Evolutionary conservation across 2,113 vertebrate genomes (phyloP).

Genomic region (Pomatostomus ruficeps): DNA sequence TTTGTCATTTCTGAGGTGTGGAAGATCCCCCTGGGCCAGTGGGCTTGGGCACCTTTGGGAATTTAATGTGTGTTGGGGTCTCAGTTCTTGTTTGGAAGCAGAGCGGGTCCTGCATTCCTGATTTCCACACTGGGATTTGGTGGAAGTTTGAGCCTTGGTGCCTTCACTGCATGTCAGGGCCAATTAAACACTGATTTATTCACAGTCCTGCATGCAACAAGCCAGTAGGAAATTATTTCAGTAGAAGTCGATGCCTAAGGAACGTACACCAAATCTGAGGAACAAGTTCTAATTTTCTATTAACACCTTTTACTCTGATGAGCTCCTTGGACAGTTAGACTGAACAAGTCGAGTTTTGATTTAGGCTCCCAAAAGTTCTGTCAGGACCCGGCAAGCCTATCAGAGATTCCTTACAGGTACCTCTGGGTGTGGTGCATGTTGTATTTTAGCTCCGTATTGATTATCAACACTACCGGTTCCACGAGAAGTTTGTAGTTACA

Average conservation of each 20-base stretch:
- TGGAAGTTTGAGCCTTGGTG: neutral
- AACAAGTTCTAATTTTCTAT: neutral
- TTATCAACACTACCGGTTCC: neutral
- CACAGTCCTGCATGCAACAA: neutral
- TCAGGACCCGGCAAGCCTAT: neutral
- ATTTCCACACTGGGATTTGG: rapidly evolving
- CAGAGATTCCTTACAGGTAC: neutral
- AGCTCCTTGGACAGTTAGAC: neutral
- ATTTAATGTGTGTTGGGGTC: neutral
- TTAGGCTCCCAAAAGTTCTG: neutral
- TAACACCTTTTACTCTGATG: neutral
- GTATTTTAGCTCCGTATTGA: neutral
- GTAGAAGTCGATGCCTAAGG: neutral
- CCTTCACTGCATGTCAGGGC: neutral
- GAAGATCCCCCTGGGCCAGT: neutral
- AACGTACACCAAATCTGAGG: neutral
- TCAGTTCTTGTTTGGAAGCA: neutral
- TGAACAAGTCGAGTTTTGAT: neutral
- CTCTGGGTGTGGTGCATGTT: neutral
- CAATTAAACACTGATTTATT: neutral
- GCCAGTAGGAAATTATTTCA: neutral
- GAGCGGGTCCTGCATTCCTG: neutral
- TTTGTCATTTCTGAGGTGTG: neutral
- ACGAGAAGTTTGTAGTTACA: neutral
- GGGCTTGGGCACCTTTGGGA: neutral